Percentiles rank a stretch among this genome's conserved stretches.
These are phyloP conservation scores for Lepidurus arcticus DNA, from an alignment of 1,140 invertebrate species.

Conservation along the genomic window DNA sequence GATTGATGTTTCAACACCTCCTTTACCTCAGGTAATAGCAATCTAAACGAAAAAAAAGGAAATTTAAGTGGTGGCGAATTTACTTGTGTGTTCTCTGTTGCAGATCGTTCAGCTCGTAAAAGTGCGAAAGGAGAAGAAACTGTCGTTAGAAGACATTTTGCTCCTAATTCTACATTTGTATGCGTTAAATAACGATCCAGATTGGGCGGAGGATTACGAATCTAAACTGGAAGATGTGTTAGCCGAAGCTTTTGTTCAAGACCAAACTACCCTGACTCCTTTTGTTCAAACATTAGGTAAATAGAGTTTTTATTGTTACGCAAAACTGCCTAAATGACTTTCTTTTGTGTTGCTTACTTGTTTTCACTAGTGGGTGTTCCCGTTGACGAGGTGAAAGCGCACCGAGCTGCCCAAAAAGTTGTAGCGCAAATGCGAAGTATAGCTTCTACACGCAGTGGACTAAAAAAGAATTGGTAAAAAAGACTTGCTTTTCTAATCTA, in stretches of 20 bases:
- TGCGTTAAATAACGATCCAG: conserved; percentile 52
- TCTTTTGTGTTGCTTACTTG: background rate
- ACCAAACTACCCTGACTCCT: conserved; percentile 39
- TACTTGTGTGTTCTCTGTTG: background rate
- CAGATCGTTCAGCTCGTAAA: conserved; percentile 51
- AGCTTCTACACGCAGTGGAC: background rate
- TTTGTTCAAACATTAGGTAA: conserved; percentile 31
- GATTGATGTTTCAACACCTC: conserved; percentile 24
- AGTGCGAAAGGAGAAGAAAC: conserved; percentile 49
- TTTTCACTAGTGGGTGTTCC: conserved; percentile 32
- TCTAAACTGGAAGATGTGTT: conserved; percentile 47
- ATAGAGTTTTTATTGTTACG: background rate
- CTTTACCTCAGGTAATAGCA: conserved; percentile 23
- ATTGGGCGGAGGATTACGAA: conserved; percentile 49
- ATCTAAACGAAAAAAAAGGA: no score
- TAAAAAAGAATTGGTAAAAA: conserved; percentile 33
- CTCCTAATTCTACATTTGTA: conserved; percentile 57
- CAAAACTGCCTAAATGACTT: background rate
- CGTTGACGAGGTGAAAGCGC: conserved; percentile 33
- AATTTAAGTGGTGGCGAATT: no score
- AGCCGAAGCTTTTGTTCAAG: conserved; percentile 55
- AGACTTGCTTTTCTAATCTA: background rate
- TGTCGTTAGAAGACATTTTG: conserved; percentile 56
- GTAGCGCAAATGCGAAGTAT: conserved; percentile 30
- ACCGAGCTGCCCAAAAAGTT: conserved; percentile 31